Evolutionary conservation across 2,113 vertebrate species (phyloP), one percentile per base, ranked within the genome.

Genomic region (Pyrgilauda ruficollis): DNA sequence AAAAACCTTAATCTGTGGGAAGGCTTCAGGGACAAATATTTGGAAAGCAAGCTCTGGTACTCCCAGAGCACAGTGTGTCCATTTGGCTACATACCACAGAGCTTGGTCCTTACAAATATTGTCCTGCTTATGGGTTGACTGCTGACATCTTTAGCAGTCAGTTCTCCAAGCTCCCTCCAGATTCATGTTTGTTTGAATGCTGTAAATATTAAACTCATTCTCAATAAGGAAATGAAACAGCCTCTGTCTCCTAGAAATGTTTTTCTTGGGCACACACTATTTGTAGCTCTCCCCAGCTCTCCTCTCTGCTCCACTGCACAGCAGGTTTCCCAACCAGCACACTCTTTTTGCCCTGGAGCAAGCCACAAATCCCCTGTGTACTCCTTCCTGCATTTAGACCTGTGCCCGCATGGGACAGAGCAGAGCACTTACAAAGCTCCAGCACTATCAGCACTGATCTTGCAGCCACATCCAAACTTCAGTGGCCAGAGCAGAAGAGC

Each of bases 211-310:
- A 74, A 78, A 79, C 47, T 63, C 35, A 50, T 44, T 94, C 92
- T 94, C 92, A 94, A 63, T 92, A 94, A 94, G 92, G 93, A 92
- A 95, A 90, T 52, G 15, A 85, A 86, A 59, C 61, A 47, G 79
- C 58, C 53, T 90, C 46, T 77, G 78, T 67, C 87, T 84, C 80
- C 69, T 5, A 24, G 55, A 46, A 59, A 78, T 92, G 77, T 78
- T 95, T 95, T 88, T 72, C 75, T 90, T 85, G 86, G 85, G 64
- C 62, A 53, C 50, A 44, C 2, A 0, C 28, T 76, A 33, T 37
- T 55, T 10, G 43, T 21, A 28, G 81, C 62, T 85, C 66, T 79
- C 26, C 78, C 49, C 63, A 82, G 66, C 74, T 91, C 26, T 76
- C 21, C 46, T 76, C 87, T 62, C 53, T 80, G 62, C 70, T 41